Evolutionary conservation across 1,140 invertebrate genomes (phyloP).

Genomic region (Drosophila cardini): DNA sequence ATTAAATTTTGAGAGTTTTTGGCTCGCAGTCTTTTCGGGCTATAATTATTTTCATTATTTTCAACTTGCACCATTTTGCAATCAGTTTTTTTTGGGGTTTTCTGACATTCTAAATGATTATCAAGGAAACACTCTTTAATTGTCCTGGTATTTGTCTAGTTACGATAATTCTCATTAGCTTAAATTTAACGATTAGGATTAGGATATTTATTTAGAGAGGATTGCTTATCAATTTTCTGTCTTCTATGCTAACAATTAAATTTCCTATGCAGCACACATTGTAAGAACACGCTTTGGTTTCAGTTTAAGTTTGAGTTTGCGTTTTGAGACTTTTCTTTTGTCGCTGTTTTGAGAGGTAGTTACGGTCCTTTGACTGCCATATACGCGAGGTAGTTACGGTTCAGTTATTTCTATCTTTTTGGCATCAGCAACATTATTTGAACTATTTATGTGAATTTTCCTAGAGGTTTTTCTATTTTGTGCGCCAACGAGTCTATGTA

Average conservation of each 20-base stretch:
- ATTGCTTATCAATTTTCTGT: constrained; percentile 69
- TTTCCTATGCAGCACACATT: constrained; percentile 40
- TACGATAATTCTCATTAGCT: constrained; percentile 40
- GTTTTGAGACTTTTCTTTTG: constrained; percentile 9
- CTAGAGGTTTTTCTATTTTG: background rate
- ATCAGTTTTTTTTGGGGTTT: constrained; percentile 43
- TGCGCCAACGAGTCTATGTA: background rate
- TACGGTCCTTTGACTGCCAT: constrained; percentile 59
- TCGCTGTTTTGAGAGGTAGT: constrained; percentile 61
- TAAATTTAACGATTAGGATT: constrained; percentile 19
- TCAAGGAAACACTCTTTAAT: constrained; percentile 66
- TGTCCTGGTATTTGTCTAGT: constrained; percentile 71
- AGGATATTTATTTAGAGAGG: constrained; percentile 53
- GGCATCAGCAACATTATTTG: constrained; percentile 37
- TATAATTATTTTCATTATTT: constrained; percentile 71
- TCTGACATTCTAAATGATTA: constrained; percentile 70
- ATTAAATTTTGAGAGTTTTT: constrained; percentile 80
- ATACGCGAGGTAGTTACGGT: constrained; percentile 69
- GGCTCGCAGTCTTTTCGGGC: constrained; percentile 83
- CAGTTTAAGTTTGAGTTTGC: background rate
- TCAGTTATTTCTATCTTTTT: constrained; percentile 29
- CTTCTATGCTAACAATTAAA: constrained; percentile 30
- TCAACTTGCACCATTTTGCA: constrained; percentile 59
- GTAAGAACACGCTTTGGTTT: constrained; percentile 26
- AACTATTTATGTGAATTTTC: constrained; percentile 44